Evolutionary conservation across 1,140 invertebrate species (phyloP), one percentile per base, ranked within the genome.

Genomic region (Lasioglossum albipes): DNA sequence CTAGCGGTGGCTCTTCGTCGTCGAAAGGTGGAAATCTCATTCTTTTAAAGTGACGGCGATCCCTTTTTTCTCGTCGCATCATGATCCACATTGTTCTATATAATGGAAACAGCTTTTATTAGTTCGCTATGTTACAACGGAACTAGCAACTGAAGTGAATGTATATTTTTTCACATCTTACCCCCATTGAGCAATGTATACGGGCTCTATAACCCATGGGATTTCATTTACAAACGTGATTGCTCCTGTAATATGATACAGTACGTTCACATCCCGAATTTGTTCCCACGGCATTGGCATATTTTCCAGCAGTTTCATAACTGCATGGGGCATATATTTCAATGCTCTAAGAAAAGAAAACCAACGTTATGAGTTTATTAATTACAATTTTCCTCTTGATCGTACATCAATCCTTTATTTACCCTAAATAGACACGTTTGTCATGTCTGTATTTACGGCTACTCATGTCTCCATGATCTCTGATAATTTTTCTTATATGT

Each of bases 211-310:
- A 41, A 99, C 98, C 98, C 98, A 99, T 41, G 99, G 99, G 90
- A 99, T 99, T 95, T 99, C 99, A 95, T 99, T 99, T 12, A 99
- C 98, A 94, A 99, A 99, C 42, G 99, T 99, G 73, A 99, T 99
- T n/a, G 99, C 99, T 81, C 99, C 98, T 18, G 98, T 99, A 64
- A 99, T 99, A 89, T 99, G 99, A 92, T 99, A 99, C 7, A 99
- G 93, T 3, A 99, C 98, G 93, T 98, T 97, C 0, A 99, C 98
- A 94, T 99, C 99, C 86, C 99, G 94, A 83, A 99, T 99, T 94
- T 99, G 99, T 94, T 99, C 99, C 99, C 99, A 99, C 1, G 99
- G 99, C 99, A 99, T 99, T 0, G 99, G 99, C 99, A 99, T 99
- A 91, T 99, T 99, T 94, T 99, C 99, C 77, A 99, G 92, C 0